Percentiles rank a stretch among this genome's conserved stretches.
These are phyloP conservation scores for Pogona vitticeps DNA, from an alignment of 2,113 vertebrate genomes.

Conservation along the genomic window DNA sequence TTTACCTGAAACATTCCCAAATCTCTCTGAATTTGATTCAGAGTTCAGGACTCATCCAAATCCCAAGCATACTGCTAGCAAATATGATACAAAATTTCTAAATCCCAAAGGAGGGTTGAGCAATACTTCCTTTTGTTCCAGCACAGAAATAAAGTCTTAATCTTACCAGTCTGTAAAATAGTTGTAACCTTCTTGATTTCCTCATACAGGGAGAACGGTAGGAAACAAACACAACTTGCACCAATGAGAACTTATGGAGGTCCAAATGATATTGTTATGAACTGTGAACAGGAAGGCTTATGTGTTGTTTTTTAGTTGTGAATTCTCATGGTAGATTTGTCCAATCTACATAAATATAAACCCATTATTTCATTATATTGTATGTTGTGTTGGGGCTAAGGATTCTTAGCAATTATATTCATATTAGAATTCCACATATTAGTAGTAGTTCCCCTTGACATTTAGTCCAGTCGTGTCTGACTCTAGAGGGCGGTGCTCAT, in stretches of 20 bases:
- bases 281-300: not conserved
- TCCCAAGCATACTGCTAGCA: no score
- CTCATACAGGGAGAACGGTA: no score
- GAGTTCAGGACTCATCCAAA: no score
- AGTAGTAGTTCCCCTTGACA: no score
- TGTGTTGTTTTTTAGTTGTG: not conserved
- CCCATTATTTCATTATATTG: not conserved
- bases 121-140: not conserved
- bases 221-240: no score
- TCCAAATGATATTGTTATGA: not conserved
- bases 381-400: not conserved
- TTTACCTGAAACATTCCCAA: no score
- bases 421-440: not conserved
- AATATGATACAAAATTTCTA: conserved; percentile 4
- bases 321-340: not conserved
- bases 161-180: not conserved
- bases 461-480: not conserved
- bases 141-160: not conserved
- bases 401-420: no score
- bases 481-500: not conserved
- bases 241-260: not conserved
- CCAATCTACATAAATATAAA: not conserved
- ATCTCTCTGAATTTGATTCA: no score
- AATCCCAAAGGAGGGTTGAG: not conserved
- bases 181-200: no score